These are phyloP conservation scores for Eriocheir sinensis DNA, from an alignment of 1,140 invertebrate genomes.

Conservation along the genomic window DNA sequence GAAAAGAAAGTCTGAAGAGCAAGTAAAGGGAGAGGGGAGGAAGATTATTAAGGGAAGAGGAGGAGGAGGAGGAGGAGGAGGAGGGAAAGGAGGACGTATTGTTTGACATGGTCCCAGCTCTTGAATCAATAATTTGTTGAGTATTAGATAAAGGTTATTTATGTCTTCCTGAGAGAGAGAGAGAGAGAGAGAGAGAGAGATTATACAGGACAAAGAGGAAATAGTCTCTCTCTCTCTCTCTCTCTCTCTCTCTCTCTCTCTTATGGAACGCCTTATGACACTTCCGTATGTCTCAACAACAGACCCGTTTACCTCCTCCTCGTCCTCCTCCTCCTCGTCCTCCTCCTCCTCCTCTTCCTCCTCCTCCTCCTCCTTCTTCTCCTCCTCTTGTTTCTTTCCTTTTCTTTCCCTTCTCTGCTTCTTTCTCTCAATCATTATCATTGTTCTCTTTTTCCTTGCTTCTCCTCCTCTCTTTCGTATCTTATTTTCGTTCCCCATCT, in stretches of 20 bases:
- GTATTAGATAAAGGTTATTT: not conserved
- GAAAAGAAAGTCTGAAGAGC: not conserved
- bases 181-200: not conserved
- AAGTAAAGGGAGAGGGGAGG: not conserved
- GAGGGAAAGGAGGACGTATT: not conserved
- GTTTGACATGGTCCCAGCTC: not conserved
- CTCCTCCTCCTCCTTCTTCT: not conserved
- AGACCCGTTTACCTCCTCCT: not conserved
- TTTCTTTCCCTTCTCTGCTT: not conserved
- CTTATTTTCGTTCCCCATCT: not conserved
- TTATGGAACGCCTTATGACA: not conserved
- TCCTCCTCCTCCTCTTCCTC: not conserved
- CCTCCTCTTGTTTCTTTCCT: not conserved
- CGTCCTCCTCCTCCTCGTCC: not conserved
- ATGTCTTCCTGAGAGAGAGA: slow-evolving; percentile 18
- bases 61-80: not conserved
- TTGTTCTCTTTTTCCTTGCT: not conserved
- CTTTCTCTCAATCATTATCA: no score
- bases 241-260: not conserved
- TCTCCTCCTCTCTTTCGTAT: not conserved
- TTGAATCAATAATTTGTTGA: not conserved
- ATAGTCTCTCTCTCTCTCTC: not conserved
- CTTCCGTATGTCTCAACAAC: not conserved
- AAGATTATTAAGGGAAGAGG: not conserved
- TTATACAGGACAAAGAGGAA: not conserved